Base-by-base conservation (phyloP, 1,140 invertebrate species). In the Riptortus pedestris region DNA sequence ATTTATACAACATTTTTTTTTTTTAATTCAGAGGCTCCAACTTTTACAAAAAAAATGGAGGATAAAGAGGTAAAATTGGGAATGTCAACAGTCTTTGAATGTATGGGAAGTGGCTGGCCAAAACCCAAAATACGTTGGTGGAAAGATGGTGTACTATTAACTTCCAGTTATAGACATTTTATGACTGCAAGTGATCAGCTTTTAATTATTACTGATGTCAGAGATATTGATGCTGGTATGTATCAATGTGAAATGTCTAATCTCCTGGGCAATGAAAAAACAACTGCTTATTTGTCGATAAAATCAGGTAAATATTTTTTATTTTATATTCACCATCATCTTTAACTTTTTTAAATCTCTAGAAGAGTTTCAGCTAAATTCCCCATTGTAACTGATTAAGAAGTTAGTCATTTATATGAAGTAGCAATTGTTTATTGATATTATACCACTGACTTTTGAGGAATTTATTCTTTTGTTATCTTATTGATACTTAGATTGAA, bases 211-310 rank as follows among this genome's bases (percentile, higher is more conserved):
- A 84, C 91, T 20, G 84, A 89, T 70, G 86, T 87, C 1, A 78
- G 85, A 67, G 72, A 78, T 1, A 78, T 77, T 48, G 93, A 96
- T 78, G 84, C 85, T 45, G 93, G 93, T 0, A 79, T 78, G 58
- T 97, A 96, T 74, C 86, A 90, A 67, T 98, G 94, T 77, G 83
- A 89, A 73, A 85, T 95, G 70, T 84, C 84, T 48, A 95, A 95
- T 79, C 83, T 85, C 24, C 77, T 92, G 4, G 91, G 91, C 4
- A 85, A 80, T 72, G 68, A 78, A 71, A 71, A 80, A 62, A 83
- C 79, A 1, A 72, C 74, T 14, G 79, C 81, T 2, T 73, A 74
- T 20, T 73, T 83, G 1, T 76, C 77, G 5, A 79, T 87, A 20
- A 73, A 80, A 60, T 78, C 81, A 70, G 76, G 80, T 81, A 73